A percentile compares a stretch with the other conserved stretches of the same genome.
phyloP scores from a whole-genome alignment of 1,140 invertebrate species.

The Drosophila tsacasi region DNA sequence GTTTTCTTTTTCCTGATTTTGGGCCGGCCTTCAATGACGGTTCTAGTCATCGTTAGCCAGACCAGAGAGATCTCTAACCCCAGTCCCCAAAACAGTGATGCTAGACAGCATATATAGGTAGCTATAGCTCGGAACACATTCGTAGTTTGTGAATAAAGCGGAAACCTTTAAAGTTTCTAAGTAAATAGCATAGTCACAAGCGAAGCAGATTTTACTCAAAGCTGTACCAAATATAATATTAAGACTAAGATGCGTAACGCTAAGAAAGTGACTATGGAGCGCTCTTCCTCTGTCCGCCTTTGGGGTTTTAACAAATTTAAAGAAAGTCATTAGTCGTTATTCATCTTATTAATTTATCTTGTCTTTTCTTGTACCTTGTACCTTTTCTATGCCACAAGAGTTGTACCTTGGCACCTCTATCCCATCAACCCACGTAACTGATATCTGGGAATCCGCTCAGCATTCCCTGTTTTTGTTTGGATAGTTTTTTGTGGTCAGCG shows the following conservation, averaged over 20 bases:
- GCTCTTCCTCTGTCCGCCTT: no score
- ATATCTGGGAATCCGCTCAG: slow-evolving; percentile 63
- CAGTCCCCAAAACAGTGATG: slow-evolving; percentile 21
- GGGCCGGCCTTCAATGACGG: slow-evolving; percentile 56
- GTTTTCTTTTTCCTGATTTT: slow-evolving; percentile 23
- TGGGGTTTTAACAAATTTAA: background rate
- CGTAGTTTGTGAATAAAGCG: background rate
- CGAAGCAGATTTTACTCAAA: background rate
- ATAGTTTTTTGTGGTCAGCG: slow-evolving; percentile 45
- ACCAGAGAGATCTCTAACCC: slow-evolving; percentile 22
- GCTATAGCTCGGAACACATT: background rate
- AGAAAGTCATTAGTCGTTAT: background rate
- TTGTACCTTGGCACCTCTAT: slow-evolving; percentile 4
- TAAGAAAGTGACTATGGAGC: background rate
- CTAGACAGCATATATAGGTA: background rate
- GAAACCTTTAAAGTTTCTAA: background rate
- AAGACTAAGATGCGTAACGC: background rate
- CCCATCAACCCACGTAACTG: slow-evolving; percentile 46
- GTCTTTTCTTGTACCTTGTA: background rate
- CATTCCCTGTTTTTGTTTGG: slow-evolving; percentile 30
- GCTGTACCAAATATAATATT: background rate
- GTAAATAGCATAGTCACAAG: background rate
- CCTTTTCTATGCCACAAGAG: background rate
- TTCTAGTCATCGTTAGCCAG: slow-evolving; percentile 57
- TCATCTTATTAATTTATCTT: background rate